Base-by-base conservation (phyloP, 2,113 vertebrate genomes). In the Ammodytes marinus region DNA sequence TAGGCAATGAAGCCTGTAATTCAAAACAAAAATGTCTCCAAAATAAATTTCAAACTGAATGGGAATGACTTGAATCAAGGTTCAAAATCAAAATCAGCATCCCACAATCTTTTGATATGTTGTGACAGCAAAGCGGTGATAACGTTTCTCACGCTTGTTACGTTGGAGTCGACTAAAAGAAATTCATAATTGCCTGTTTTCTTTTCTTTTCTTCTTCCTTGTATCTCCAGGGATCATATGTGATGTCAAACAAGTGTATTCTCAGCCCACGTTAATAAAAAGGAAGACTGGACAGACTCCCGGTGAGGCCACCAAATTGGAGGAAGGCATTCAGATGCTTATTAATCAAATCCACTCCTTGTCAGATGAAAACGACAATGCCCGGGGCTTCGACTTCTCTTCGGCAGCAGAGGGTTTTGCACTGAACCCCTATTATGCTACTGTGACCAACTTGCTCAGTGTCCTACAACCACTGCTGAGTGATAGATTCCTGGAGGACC, bases 261-360 rank as follows among this genome's bases (percentile, higher is more conserved):
- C 91, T 3, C 60, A 87, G 40, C 70, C 83, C 50, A 80, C 17
- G 50, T 53, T 79, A 4, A 57, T 91, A 10, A 68, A 79, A 9
- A 89, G 85, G 50, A 70, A 47, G 13, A 43, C 17, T 0, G 65
- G 65, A 6, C 66, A 46, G 53, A 53, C 19, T 9, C 27, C 82
- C 0, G 55, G 68, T 10, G 69, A 71, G 13, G 45, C 12, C 47
- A 49, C 17, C 54, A 80, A 72, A 40, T 75, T 91, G 61, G 75
- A 94, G 27, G 68, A 83, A 35, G 90, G 86, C 46, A 81, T 94
- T 64, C 85, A 82, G 10, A 75, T 43, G 3, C 60, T 94, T 6
- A 90, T 93, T 4, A 45, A 92, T 54, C 84, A 88, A 39, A 88
- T 93, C 58, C 90, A 86, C 57, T 82, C 83, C n/a, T 53, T 93